Percentiles rank a stretch among this genome's conserved stretches.
Conservation (phyloP, 1,140 invertebrate genomes). For the Drosophila varians region DNA sequence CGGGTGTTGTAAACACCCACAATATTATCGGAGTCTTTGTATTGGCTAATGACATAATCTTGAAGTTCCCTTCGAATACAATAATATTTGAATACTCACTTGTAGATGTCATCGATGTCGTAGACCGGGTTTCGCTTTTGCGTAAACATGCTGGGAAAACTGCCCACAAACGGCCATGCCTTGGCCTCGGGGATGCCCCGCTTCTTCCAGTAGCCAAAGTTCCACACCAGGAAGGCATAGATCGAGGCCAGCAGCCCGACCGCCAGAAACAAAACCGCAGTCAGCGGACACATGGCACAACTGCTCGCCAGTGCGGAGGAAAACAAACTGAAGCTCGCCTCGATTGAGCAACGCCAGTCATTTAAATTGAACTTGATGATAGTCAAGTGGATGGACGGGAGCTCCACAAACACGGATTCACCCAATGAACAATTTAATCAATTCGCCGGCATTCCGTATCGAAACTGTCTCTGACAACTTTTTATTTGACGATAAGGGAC, state of each 20-base stretch:
- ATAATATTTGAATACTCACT: slow-evolving; percentile 13
- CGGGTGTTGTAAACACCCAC: slow-evolving; percentile 57
- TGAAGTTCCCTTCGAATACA: background rate
- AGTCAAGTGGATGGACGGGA: slow-evolving; percentile 16
- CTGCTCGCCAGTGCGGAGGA: slow-evolving; percentile 3
- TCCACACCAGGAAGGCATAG: slow-evolving; percentile 74
- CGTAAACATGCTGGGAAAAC: slow-evolving; percentile 61
- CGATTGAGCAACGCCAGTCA: slow-evolving; percentile 11
- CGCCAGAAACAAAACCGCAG: slow-evolving; percentile 14
- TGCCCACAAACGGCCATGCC: slow-evolving; percentile 68
- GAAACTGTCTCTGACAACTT: background rate
- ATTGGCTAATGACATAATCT: slow-evolving; percentile 26
- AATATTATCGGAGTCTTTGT: slow-evolving; percentile 48
- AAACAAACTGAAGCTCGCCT: slow-evolving; percentile 28
- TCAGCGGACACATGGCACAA: slow-evolving; percentile 40
- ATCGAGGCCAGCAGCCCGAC: slow-evolving; percentile 37
- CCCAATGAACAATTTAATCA: slow-evolving; percentile 31
- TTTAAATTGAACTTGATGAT: slow-evolving; percentile 43
- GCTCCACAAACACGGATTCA: background rate
- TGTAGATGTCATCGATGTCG: slow-evolving; percentile 59
- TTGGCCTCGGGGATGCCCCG: slow-evolving; percentile 66
- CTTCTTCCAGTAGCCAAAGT: slow-evolving; percentile 79
- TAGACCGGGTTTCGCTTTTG: slow-evolving; percentile 58
- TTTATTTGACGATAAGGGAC: slow-evolving; percentile 4
- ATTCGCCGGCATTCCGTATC: background rate